These are phyloP conservation scores for Leptopilina myrica DNA, from an alignment of 2,888 invertebrate species.

Conservation along the genomic window DNA sequence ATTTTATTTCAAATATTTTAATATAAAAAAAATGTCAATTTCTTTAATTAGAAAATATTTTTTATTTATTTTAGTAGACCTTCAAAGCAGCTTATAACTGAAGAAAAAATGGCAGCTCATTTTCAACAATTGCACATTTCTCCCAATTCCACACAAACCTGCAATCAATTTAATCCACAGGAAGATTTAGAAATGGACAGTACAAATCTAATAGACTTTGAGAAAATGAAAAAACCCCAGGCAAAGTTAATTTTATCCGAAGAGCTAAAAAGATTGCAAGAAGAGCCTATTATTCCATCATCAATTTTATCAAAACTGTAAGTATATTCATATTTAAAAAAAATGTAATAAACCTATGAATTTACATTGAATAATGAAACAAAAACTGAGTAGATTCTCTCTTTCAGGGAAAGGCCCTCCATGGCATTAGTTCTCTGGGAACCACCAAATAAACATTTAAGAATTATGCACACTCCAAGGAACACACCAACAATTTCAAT, in stretches of 20 bases:
- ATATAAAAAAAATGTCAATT: background rate
- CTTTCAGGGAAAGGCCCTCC: constrained; percentile 83
- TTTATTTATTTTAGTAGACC: constrained; percentile 59
- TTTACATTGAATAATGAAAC: constrained; percentile 39
- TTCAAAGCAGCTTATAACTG: constrained; percentile 87
- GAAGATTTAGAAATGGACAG: constrained; percentile 59
- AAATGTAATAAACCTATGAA: background rate
- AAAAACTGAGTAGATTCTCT: constrained; percentile 61
- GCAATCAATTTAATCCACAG: constrained; percentile 7
- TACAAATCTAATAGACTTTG: constrained; percentile 52
- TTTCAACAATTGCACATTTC: constrained; percentile 86
- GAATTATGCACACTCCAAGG: constrained; percentile 60
- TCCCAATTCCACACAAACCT: constrained; percentile 62
- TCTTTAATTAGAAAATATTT: constrained; percentile 29
- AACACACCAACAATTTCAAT: constrained; percentile 61
- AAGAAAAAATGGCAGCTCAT: constrained; percentile 91
- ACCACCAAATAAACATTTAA: constrained; percentile 81
- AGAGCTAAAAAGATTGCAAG: constrained; percentile 82
- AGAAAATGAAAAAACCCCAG: constrained; percentile 48
- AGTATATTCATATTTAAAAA: constrained; percentile 51
- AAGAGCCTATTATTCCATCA: constrained; percentile 83
- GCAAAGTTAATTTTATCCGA: constrained; percentile 82
- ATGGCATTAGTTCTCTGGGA: constrained; percentile 91
- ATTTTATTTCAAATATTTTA: no score
- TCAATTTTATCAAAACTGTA: constrained; percentile 79